phyloP scores from a whole-genome alignment of 2,888 invertebrate genomes.

The Melieria crassipennis region DNA sequence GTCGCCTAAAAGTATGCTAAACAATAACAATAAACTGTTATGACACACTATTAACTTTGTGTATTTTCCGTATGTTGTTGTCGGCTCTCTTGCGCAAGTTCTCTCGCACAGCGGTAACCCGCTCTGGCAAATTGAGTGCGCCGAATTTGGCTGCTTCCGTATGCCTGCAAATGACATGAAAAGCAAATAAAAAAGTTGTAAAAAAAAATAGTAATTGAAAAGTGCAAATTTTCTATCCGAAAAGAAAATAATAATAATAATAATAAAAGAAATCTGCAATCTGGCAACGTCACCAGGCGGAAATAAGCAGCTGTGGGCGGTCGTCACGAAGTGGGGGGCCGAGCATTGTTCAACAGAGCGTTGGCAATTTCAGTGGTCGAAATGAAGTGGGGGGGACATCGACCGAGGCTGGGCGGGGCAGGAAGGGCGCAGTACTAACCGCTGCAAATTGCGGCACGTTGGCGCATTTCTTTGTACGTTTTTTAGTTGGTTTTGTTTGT shows the following conservation, averaged over 20 bases:
- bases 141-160: neutral
- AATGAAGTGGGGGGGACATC: no score
- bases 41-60: slow-evolving; percentile 17
- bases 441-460: no score
- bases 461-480: no score
- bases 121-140: no score
- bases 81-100: neutral
- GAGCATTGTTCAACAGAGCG: no score
- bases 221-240: slow-evolving; percentile 24
- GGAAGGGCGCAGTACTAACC: no score
- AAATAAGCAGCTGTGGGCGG: neutral
- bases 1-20: slow-evolving; percentile 26
- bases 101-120: neutral
- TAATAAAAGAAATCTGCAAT: neutral
- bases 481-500: no score
- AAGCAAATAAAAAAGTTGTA: neutral
- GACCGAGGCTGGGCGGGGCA: no score
- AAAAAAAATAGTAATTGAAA: slow-evolving; percentile 26
- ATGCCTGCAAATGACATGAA: slow-evolving; percentile 6
- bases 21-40: slow-evolving; percentile 30
- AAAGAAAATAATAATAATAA: neutral
- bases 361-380: no score
- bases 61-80: neutral
- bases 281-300: slow-evolving; percentile 20
- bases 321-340: no score